Percentiles rank a stretch among this genome's conserved stretches.
Conservation (phyloP, 1,140 invertebrate species). For the Ruditapes philippinarum region DNA sequence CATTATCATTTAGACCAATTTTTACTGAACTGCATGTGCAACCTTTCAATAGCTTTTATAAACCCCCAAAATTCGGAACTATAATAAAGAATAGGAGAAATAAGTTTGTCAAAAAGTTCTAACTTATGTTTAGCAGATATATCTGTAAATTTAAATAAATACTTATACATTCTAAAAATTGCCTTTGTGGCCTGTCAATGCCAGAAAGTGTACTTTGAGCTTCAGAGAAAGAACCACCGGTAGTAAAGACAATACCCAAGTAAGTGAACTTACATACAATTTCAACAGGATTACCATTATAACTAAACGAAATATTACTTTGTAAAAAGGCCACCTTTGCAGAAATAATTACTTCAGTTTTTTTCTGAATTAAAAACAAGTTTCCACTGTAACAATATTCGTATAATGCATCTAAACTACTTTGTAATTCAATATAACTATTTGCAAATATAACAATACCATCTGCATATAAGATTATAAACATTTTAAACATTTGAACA, state of each 20-base stretch:
- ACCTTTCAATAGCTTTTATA: neutral
- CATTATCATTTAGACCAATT: too few relatives aligned
- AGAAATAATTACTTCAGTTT: slow-evolving; percentile 67
- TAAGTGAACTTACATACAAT: slow-evolving; percentile 9
- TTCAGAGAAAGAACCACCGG: neutral
- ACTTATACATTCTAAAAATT: slow-evolving; percentile 6
- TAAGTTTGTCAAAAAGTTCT: slow-evolving; percentile 22
- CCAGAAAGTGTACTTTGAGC: neutral
- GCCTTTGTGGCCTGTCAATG: slow-evolving; percentile 2
- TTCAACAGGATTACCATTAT: neutral
- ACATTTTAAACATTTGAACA: slow-evolving; percentile 39
- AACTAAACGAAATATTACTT: neutral
- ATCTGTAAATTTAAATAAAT: neutral
- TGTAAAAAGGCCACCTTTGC: slow-evolving; percentile 10
- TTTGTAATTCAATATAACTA: neutral
- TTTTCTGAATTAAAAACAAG: slow-evolving; percentile 28
- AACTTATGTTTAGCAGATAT: slow-evolving; percentile 22
- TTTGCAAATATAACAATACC: slow-evolving; percentile 54
- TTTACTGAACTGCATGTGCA: neutral
- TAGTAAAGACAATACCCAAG: neutral
- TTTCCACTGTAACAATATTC: slow-evolving; percentile 51
- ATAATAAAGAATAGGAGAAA: neutral
- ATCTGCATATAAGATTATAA: slow-evolving; percentile 57
- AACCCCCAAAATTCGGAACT: neutral
- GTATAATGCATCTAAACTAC: slow-evolving; percentile 1